These are phyloP conservation scores for Dryomyza anilis DNA, from an alignment of 2,888 invertebrate genomes.

Conservation along the genomic window DNA sequence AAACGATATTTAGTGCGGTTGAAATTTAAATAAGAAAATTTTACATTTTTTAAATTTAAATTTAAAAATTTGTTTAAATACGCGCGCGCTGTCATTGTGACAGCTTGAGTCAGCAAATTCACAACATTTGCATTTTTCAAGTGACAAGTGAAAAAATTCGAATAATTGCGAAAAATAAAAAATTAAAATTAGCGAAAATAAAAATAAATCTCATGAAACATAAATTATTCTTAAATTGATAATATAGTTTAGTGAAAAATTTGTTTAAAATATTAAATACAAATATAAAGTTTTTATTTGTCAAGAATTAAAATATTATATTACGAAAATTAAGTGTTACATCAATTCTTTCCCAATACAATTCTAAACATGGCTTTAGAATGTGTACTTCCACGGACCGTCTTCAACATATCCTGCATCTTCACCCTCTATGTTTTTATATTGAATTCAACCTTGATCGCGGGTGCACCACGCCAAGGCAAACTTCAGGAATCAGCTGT, in stretches of 20 bases:
- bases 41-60: not conserved
- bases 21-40: not conserved
- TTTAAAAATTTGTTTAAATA: not conserved
- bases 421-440: not conserved
- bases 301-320: too few species aligned
- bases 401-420: not conserved
- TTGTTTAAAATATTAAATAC: too few species aligned
- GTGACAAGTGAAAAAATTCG: not conserved
- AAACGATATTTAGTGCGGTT: not conserved
- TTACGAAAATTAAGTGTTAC: too few species aligned
- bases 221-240: too few species aligned
- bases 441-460: not conserved
- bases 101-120: not conserved
- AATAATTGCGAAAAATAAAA: not conserved
- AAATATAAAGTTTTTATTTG: too few species aligned
- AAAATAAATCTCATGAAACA: too few species aligned
- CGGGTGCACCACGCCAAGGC: slow-evolving; percentile 9
- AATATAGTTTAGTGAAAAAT: too few species aligned
- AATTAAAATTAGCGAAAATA: too few species aligned
- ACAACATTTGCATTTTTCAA: not conserved
- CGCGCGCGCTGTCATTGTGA: not conserved
- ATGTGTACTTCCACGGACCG: not conserved
- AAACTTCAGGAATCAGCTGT: slow-evolving; percentile 27
- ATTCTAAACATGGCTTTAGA: too few species aligned
- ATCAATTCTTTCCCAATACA: too few species aligned